Conservation (phyloP, 2,797 vertebrate species). For the Sternarchorhynchus goeldii region DNA sequence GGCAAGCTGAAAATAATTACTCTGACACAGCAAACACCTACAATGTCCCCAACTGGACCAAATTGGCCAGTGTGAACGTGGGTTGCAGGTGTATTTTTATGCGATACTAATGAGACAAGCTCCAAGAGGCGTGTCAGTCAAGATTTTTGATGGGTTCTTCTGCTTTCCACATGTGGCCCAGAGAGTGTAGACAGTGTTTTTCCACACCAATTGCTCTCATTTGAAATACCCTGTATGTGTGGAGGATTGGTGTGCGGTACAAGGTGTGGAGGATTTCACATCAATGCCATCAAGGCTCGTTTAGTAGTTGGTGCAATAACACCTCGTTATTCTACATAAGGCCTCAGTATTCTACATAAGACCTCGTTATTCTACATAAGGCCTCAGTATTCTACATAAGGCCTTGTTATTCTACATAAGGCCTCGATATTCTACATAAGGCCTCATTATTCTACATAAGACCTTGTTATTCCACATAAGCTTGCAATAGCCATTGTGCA, state of each 20-base stretch:
- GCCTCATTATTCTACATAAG: no score
- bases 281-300: no score
- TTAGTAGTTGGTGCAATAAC: no score
- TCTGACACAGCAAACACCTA: background rate
- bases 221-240: slow-evolving; percentile 32
- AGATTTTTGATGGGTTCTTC: background rate
- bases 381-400: no score
- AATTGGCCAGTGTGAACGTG: background rate
- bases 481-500: no score
- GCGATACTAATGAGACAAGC: slow-evolving; percentile 20
- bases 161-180: background rate
- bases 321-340: no score
- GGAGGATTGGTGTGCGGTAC: slow-evolving; percentile 5
- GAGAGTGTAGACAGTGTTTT: background rate
- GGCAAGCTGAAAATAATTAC: background rate
- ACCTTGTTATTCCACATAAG: no score
- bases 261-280: slow-evolving; percentile 7
- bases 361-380: no score
- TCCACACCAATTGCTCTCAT: background rate
- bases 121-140: slow-evolving; percentile 2
- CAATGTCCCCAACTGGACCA: background rate
- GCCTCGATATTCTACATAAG: no score
- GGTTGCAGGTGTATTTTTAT: slow-evolving; percentile 10
- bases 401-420: no score
- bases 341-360: no score